These are phyloP conservation scores for Tricholauxania praeusta DNA, from an alignment of 2,888 invertebrate genomes.

Conservation along the genomic window DNA sequence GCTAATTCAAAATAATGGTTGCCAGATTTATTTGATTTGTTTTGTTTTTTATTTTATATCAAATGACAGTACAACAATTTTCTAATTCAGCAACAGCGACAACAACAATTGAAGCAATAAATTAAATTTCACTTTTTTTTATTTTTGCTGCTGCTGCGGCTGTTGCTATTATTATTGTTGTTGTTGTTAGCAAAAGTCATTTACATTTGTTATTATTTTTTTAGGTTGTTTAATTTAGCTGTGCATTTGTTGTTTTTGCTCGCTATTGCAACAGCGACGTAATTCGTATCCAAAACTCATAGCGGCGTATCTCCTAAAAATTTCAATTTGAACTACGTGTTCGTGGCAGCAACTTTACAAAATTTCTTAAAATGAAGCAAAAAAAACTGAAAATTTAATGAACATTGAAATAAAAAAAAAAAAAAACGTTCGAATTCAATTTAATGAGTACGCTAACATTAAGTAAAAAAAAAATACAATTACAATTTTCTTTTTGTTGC, in stretches of 20 bases:
- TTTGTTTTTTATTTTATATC: too few relatives aligned
- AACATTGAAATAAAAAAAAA: conserved; percentile 28
- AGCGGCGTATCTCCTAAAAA: conserved; percentile 31
- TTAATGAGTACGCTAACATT: conserved; percentile 32
- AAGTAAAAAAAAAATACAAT: conserved; percentile 5
- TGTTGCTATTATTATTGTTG: conserved; percentile 28
- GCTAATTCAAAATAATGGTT: too few relatives aligned
- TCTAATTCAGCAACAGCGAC: conserved; percentile 24
- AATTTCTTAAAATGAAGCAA: conserved; percentile 4
- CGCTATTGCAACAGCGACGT: conserved; percentile 22
- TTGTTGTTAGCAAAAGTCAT: conserved; percentile 5
- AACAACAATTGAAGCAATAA: conserved; percentile 19
- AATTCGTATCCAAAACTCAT: conserved; percentile 18
- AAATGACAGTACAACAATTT: too few relatives aligned
- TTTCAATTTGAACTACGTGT: conserved; percentile 15
- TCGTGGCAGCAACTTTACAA: not conserved
- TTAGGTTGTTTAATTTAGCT: not conserved
- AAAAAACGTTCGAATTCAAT: conserved; percentile 9
- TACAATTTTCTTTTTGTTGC: not conserved
- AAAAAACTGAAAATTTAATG: conserved; percentile 14
- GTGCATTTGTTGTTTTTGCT: conserved; percentile 31
- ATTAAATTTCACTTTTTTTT: conserved; percentile 14
- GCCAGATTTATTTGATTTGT: too few relatives aligned
- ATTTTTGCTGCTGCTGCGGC: conserved; percentile 2
- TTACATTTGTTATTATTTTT: conserved; percentile 18